Evolutionary conservation across 2,797 vertebrate species (phyloP), one percentile per base, ranked within the genome.

Genomic region (Acestrorhynchus altus): DNA sequence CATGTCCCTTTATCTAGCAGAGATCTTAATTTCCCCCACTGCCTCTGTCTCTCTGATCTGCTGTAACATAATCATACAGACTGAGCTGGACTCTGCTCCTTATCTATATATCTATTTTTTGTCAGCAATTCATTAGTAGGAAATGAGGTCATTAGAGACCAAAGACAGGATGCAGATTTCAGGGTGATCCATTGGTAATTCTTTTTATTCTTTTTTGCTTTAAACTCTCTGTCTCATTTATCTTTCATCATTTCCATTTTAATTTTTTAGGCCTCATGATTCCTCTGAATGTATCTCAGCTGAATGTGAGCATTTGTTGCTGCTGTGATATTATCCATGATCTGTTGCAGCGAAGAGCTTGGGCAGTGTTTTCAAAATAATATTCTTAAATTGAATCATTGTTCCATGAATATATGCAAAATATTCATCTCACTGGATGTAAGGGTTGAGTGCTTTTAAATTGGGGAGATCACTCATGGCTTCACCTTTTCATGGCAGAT

Each of bases 321-420:
- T 78, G 94, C 90, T 92, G 92, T 92, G 95, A 95, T 94, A 94
- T 94, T 94, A 91, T 92, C 84, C 81, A 71, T 87, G 80, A 85
- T 90, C 85, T 80, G 88, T 92, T 96, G 95, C 92, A 91, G 94
- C 84, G 81, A 92, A 95, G 94, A 95, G 95, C 95, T 94, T 94
- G 92, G 96, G 94, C 95, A 94, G 95, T 97, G 95, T 98, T 97
- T 97, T 95, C 95, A 96, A 96, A 80, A 97, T 96, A 97, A 96
- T 97, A 96, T 97, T 94, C 95, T 96, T 95, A 98, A 98, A 98
- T 97, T 98, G 96, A 98, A 98, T 97, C 97, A 97, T 97, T 97
- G 96, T 98, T 98, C 96, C 96, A 98, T 99, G 97, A 98, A 98
- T 98, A 96, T 98, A 98, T 99, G 97, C 97, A 98, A 97, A 98